Conservation (phyloP, 2,113 vertebrate genomes). For the Mystacornis crossleyi region DNA sequence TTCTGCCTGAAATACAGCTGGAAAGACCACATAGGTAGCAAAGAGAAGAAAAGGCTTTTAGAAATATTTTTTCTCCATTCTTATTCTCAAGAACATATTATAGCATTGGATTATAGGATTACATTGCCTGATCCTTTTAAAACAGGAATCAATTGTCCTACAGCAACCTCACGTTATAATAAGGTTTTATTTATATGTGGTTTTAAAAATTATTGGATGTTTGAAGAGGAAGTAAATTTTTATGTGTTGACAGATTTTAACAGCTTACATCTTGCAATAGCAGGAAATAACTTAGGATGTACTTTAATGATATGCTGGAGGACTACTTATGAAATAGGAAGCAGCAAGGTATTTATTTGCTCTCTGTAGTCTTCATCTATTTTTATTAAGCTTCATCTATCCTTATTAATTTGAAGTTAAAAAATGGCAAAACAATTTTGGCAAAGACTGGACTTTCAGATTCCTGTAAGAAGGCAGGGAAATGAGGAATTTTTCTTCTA, state of each 20-base stretch:
- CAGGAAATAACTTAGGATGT: neutral
- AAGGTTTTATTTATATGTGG: neutral
- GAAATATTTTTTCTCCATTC: neutral
- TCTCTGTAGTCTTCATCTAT: neutral
- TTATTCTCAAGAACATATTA: neutral
- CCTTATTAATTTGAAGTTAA: neutral
- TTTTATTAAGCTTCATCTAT: neutral
- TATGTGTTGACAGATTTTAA: neutral
- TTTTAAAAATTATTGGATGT: neutral
- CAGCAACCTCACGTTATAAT: neutral
- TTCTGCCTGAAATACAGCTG: neutral
- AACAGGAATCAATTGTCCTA: neutral
- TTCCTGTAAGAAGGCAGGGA: neutral
- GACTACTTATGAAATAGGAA: neutral
- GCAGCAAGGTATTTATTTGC: neutral
- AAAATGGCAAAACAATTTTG: neutral
- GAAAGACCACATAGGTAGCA: neutral
- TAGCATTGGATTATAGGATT: neutral
- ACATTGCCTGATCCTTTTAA: neutral
- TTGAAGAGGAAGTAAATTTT: neutral
- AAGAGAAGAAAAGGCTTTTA: neutral
- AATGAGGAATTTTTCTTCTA: neutral
- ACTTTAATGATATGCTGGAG: accelerated
- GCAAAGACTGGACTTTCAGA: neutral
- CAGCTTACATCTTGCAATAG: neutral